Evolutionary conservation across 2,113 vertebrate species (phyloP), one percentile per base, ranked within the genome.

Genomic region (Dryoscopus gambensis): DNA sequence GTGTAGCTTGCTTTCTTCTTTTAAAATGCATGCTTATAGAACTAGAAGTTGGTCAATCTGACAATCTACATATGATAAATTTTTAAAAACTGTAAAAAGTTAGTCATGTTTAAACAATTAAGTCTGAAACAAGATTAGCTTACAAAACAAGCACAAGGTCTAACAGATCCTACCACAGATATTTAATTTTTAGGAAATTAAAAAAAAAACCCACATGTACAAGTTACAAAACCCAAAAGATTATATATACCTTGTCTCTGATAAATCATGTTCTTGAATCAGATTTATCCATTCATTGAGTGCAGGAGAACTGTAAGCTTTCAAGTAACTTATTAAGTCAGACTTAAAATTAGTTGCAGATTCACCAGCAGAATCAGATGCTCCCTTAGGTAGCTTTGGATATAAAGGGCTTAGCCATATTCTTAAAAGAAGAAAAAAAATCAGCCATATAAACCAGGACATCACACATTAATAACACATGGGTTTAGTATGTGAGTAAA

Each of bases 321-420:
- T 82, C 95, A 99, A 95, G 92, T 99, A 99, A 73, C 98, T 98
- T 96, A 99, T 95, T 47, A 99, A 97, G 94, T 99, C 99, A 33
- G 98, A 98, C 95, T 99, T 99, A 93, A 99, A 99, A 94, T 98
- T 97, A 77, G 99, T 99, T 50, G 96, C 52, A 5, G 99, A 99
- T 95, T 99, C 99, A 40, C 99, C 99, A 40, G 96, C 96, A 11
- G 93, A 97, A 15, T 42, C 91, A 30, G 96, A 95, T 86, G 97
- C 95, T 89, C 98, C 99, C 13, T 97, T 94, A 67, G 98, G 97
- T 76, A 99, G 96, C 93, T 94, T 98, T 91, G 98, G 98, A 98
- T 99, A 99, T 84, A 99, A 91, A 69, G 99, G 99, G 87, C 99
- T 99, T 98, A 99, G 85, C 99, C 99, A 99, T 83, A 99, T 98